phyloP scores from a whole-genome alignment of 2,888 invertebrate species.

The Himalopsyche kuldschensis region DNA sequence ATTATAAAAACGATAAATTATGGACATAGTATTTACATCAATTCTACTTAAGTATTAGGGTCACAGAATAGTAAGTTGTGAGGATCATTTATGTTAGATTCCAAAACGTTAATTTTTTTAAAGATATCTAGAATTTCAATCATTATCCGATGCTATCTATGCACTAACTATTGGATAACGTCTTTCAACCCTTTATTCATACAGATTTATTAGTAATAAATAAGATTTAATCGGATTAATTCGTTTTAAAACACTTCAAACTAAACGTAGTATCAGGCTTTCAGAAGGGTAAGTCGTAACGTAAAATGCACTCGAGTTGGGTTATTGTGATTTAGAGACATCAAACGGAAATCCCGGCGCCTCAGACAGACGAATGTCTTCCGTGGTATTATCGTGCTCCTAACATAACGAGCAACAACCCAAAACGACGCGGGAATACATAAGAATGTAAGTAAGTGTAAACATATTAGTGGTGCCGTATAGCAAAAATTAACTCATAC shows the following conservation, averaged over 20 bases:
- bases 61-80: too few species aligned
- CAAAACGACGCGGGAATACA: neutral
- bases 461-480: neutral
- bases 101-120: too few species aligned
- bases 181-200: too few species aligned
- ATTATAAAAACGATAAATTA: too few species aligned
- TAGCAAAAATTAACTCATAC: too few species aligned
- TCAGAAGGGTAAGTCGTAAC: neutral
- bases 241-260: neutral
- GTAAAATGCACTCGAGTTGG: neutral
- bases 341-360: constrained; percentile 14
- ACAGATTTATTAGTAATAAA: too few species aligned
- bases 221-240: neutral
- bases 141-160: too few species aligned
- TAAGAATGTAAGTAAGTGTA: neutral
- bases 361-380: constrained; percentile 13
- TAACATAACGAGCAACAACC: neutral
- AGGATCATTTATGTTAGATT: too few species aligned
- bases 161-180: too few species aligned
- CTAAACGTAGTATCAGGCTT: neutral
- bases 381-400: constrained; percentile 16
- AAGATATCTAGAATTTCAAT: too few species aligned
- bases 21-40: too few species aligned
- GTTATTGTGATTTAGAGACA: constrained; percentile 15
- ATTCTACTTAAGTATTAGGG: too few species aligned